Evolutionary conservation across 2,888 invertebrate genomes (phyloP).

Genomic region (Meghimatium bilineatum): DNA sequence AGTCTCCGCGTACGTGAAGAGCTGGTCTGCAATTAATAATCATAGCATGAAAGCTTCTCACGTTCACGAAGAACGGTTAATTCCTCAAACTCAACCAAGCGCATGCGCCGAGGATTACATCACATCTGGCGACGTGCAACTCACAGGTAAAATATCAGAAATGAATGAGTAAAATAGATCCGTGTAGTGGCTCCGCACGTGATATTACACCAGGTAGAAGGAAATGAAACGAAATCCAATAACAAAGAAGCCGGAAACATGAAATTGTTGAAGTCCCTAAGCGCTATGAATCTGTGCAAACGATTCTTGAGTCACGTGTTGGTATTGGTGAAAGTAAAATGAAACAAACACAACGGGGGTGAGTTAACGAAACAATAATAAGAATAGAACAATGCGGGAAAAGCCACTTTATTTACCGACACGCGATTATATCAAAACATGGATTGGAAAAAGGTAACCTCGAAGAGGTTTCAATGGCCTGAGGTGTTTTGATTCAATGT

Average conservation of each 20-base stretch:
- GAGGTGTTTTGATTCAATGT: constrained; percentile 21
- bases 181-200: neutral
- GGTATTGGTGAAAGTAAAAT: constrained; percentile 20
- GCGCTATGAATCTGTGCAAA: constrained; percentile 31
- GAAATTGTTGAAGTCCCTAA: constrained; percentile 38
- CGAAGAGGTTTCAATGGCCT: neutral
- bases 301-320: constrained; percentile 40
- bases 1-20: neutral
- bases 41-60: constrained; percentile 16
- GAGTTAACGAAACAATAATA: constrained; percentile 41
- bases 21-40: constrained; percentile 27
- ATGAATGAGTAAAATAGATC: constrained; percentile 20
- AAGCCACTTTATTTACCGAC: constrained; percentile 29
- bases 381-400: constrained; percentile 12
- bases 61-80: constrained; percentile 17
- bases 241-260: constrained; percentile 22
- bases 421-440: constrained; percentile 34
- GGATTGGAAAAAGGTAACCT: constrained; percentile 34
- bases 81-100: constrained; percentile 1
- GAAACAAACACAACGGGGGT: constrained; percentile 36
- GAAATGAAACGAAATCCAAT: constrained; percentile 10
- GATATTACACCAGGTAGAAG: constrained; percentile 1
- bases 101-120: constrained; percentile 47
- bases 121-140: constrained; percentile 44
- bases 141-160: constrained; percentile 31